Conservation (phyloP, 2,113 vertebrate genomes). For the Dascyllus trimaculatus region DNA sequence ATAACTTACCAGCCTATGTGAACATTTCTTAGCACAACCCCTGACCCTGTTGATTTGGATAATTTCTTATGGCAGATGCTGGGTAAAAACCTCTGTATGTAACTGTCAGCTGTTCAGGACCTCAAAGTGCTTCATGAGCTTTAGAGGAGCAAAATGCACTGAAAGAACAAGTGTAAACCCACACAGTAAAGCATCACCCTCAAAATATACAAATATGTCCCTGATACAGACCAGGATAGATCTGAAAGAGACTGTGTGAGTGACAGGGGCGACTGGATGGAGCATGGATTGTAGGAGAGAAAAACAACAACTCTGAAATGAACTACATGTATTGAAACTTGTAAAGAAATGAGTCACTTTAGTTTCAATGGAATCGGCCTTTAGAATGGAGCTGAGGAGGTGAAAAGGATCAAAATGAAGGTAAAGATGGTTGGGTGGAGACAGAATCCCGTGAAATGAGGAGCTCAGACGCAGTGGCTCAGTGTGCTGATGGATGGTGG, state of each 20-base stretch:
- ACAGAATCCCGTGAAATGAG: background rate
- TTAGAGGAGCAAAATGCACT: too few relatives aligned
- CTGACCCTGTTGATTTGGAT: too few relatives aligned
- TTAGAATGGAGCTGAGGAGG: conserved; percentile 1
- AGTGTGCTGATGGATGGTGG: background rate
- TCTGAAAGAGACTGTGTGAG: too few relatives aligned
- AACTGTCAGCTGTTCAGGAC: too few relatives aligned
- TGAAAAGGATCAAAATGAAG: conserved; percentile 15
- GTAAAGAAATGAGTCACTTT: conserved; percentile 32
- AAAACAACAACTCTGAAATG: background rate
- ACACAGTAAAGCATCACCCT: background rate
- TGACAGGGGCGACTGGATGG: conserved; percentile 2
- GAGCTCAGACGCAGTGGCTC: background rate
- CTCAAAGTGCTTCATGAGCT: too few relatives aligned
- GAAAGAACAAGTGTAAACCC: background rate
- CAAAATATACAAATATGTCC: background rate
- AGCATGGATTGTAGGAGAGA: background rate
- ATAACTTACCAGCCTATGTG: too few relatives aligned
- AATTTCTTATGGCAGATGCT: too few relatives aligned
- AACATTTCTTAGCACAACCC: too few relatives aligned
- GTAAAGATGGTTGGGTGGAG: background rate
- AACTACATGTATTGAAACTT: background rate
- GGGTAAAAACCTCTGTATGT: too few relatives aligned
- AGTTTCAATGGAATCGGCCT: too few relatives aligned
- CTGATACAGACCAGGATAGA: background rate